A percentile compares a stretch with the other conserved stretches of the same genome.
These are phyloP conservation scores for Rhorus exstirpatorius DNA, from an alignment of 2,888 invertebrate genomes.

Conservation along the genomic window DNA sequence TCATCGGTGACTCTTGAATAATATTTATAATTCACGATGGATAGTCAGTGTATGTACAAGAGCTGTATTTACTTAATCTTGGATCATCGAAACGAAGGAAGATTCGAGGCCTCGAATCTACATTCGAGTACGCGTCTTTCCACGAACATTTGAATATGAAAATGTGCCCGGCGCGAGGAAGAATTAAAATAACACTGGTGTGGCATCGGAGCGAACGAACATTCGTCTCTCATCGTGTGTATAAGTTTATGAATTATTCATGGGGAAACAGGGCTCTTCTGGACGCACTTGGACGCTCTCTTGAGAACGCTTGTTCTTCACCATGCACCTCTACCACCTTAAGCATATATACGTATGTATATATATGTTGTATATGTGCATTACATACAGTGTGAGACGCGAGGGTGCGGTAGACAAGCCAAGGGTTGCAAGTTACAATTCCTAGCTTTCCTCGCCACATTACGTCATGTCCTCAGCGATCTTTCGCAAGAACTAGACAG, in stretches of 20 bases:
- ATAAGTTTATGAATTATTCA: constrained; percentile 81
- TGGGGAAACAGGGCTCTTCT: constrained; percentile 70
- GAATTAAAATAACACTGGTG: constrained; percentile 83
- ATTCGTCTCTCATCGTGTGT: constrained; percentile 69
- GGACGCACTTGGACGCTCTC: constrained; percentile 68
- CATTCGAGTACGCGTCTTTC: constrained; percentile 51
- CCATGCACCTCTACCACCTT: constrained; percentile 6
- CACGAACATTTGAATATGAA: constrained; percentile 82
- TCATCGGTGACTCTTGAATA: constrained; percentile 20
- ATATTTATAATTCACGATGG: constrained; percentile 43
- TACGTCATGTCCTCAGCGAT: constrained; percentile 38
- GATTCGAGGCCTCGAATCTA: constrained; percentile 24
- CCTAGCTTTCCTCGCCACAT: constrained; percentile 32
- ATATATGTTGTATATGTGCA: background rate
- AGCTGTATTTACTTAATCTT: constrained; percentile 16
- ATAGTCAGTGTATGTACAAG: background rate
- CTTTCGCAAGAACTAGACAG: constrained; percentile 41
- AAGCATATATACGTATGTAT: background rate
- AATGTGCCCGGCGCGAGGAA: constrained; percentile 76
- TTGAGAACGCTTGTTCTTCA: constrained; percentile 55
- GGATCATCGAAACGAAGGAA: constrained; percentile 27
- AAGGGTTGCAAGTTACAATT: constrained; percentile 34
- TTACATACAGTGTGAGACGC: constrained; percentile 26
- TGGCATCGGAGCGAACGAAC: constrained; percentile 66
- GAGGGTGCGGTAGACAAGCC: constrained; percentile 55